These are phyloP conservation scores for Myopa testacea DNA, from an alignment of 2,888 invertebrate genomes.

Conservation along the genomic window DNA sequence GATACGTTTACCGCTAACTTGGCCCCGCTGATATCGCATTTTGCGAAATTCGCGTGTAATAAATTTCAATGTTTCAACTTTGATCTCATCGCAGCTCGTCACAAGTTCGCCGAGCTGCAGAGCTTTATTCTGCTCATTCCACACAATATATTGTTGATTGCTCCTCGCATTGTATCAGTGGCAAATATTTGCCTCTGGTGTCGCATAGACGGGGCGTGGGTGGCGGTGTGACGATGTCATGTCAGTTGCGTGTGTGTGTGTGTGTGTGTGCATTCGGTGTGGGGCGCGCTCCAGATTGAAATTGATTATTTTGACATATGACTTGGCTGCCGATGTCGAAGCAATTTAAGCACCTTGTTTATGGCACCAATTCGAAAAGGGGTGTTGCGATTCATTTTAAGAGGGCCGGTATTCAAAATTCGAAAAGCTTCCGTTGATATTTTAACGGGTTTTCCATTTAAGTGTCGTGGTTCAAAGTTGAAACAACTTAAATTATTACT, in stretches of 20 bases:
- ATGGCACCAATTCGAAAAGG: not conserved
- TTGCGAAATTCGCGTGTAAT: conserved; percentile 6
- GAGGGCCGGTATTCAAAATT: not conserved
- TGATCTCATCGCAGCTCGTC: conserved; percentile 26
- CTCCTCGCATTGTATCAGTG: conserved; percentile 7
- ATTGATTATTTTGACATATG: conserved; percentile 35
- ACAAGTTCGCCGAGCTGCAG: not conserved
- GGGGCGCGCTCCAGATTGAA: conserved; percentile 26
- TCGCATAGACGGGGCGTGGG: not conserved
- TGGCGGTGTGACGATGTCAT: not conserved
- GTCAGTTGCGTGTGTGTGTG: too few relatives aligned
- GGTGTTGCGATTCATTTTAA: not conserved
- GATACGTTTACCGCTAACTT: too few relatives aligned
- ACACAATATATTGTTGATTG: conserved; percentile 8
- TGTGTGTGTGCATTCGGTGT: not conserved
- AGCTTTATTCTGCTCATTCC: not conserved
- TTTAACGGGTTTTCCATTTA: too few relatives aligned
- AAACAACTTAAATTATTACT: too few relatives aligned
- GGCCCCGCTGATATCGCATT: not conserved
- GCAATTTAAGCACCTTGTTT: conserved; percentile 10
- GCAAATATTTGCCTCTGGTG: conserved; percentile 18
- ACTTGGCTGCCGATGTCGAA: conserved; percentile 6
- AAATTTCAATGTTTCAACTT: conserved; percentile 31
- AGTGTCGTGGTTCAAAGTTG: too few relatives aligned
- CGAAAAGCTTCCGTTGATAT: too few relatives aligned